Evolutionary conservation across 2,888 invertebrate genomes (phyloP), one percentile per base, ranked within the genome.

Genomic region (Psylliodes chrysocephalus): DNA sequence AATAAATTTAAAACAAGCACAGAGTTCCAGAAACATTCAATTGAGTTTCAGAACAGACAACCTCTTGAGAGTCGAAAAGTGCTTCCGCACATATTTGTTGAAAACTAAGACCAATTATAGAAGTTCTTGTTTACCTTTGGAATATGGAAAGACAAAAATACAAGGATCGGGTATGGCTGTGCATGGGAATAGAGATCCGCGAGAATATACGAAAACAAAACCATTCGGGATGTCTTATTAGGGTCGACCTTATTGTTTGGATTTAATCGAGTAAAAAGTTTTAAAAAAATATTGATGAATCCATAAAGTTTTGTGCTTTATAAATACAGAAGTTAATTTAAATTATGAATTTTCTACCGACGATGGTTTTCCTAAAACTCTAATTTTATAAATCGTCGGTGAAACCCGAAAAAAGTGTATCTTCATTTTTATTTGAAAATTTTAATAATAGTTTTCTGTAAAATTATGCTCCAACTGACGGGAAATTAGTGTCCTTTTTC

Each of bases 41-140:
- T 22, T 22, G 22, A 22, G 22, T 22, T 22, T 22, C 6, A 22
- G 22, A 22, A 22, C 22, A 22, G 22, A 22, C 22, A 49, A 14
- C 28, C 49, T 14, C 25, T 14, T 12, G 49, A 49, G 49, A 49
- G 25, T 49, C 18, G 18, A 5, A 8, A 46, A 46, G 46, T 46
- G 38, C 38, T 38, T 38, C 10, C 15, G 40, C 10, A 49, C 49
- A 49, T 49, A 49, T 49, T 49, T 28, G 25, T 28, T 22, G 49
- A 49, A 49, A 49, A 28, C 49, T 22, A 12, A 49, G 25, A 49
- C 49, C 49, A 49, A 49, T 49, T 49, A 49, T 25, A 49, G 49
- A 49, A 49, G 49, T 51, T 51, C 33, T 28, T 51, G 51, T 51
- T 51, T 51, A 51, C 51, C 51, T 15, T 51, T 10, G 14, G 15